phyloP scores from a whole-genome alignment of 2,888 invertebrate species.

The Lymantria dispar region DNA sequence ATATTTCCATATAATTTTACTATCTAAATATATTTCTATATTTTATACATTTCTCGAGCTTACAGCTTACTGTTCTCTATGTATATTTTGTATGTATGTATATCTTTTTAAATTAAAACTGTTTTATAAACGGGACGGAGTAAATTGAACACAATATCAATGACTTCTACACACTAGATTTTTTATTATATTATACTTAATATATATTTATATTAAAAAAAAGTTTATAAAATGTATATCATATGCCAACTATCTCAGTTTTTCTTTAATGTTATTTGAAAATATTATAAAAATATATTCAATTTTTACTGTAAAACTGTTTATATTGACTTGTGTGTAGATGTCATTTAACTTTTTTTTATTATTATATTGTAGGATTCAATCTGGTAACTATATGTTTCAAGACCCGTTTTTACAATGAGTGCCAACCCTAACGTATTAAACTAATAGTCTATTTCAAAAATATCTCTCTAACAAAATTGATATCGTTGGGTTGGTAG shows the following conservation, averaged over 20 bases:
- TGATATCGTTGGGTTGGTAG: slow-evolving; percentile 42
- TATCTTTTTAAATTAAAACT: slow-evolving; percentile 45
- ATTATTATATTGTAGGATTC: slow-evolving; percentile 64
- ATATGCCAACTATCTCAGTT: background rate
- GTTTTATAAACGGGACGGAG: slow-evolving; percentile 55
- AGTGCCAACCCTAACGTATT: slow-evolving; percentile 46
- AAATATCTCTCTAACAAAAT: slow-evolving; percentile 15
- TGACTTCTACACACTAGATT: slow-evolving; percentile 52
- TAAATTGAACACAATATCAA: slow-evolving; percentile 32
- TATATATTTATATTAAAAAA: slow-evolving; percentile 3
- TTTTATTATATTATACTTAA: slow-evolving; percentile 4
- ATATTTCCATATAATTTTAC: background rate
- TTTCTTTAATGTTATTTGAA: background rate
- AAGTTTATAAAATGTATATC: slow-evolving; percentile 7
- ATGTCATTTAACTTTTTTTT: slow-evolving; percentile 36
- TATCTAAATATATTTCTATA: slow-evolving; percentile 1
- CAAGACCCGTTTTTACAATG: slow-evolving; percentile 70
- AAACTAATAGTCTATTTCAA: slow-evolving; percentile 21
- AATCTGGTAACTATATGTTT: slow-evolving; percentile 76
- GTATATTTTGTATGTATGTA: slow-evolving; percentile 1
- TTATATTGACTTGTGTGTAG: slow-evolving; percentile 35
- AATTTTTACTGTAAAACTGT: background rate
- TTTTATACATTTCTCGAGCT: slow-evolving; percentile 18
- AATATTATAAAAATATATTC: background rate
- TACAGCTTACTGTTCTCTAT: slow-evolving; percentile 1